These are phyloP conservation scores for Psittacula echo DNA, from an alignment of 2,797 vertebrate species.

Conservation along the genomic window DNA sequence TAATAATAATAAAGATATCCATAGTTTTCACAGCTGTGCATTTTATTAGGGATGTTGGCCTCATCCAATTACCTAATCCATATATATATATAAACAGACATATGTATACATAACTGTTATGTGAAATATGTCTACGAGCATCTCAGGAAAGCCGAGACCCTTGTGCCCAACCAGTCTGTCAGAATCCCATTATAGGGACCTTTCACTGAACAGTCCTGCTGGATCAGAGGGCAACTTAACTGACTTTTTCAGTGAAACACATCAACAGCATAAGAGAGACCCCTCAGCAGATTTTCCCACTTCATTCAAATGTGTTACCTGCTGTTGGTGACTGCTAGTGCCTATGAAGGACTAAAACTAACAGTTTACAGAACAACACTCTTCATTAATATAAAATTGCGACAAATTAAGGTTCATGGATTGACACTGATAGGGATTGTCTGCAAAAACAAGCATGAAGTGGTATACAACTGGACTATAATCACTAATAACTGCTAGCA, in stretches of 20 bases:
- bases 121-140: background rate
- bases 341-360: background rate
- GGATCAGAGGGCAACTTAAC: background rate
- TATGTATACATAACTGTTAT: background rate
- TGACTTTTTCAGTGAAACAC: background rate
- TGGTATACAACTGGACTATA: background rate
- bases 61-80: background rate
- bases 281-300: rapidly evolving
- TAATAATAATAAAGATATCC: background rate
- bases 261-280: background rate
- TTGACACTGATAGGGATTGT: background rate
- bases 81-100: background rate
- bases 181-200: background rate
- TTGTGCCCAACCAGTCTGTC: background rate
- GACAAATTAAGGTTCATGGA: background rate
- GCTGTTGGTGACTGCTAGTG: background rate
- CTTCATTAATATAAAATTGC: background rate
- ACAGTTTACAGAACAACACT: background rate
- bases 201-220: background rate
- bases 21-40: background rate
- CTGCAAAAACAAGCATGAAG: background rate
- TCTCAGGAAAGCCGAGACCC: background rate
- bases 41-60: background rate
- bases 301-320: background rate
- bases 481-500: background rate